Base-by-base conservation (phyloP, 2,113 vertebrate genomes). In the Aspidoscelis tigris region DNA sequence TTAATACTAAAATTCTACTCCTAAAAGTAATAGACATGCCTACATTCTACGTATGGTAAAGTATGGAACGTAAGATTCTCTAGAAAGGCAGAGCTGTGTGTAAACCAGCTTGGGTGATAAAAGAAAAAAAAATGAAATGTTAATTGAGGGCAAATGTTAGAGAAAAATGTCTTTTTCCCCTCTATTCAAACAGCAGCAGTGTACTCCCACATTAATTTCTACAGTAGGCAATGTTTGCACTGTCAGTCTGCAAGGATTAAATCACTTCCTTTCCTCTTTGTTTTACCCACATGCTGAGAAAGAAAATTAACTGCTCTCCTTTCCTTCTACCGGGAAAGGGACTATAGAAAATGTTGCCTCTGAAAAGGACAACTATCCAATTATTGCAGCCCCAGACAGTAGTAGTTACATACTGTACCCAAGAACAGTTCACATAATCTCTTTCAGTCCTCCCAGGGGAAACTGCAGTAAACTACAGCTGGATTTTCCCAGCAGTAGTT, bases 401-500 rank as follows among this genome's bases (percentile, higher is more conserved):
- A n/a, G 71, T 66, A 50, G 43, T 55, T 79, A 74, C 55, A 66
- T 58, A 53, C 58, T 73, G n/a, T 80, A 74, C 43, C 69, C 69
- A 74, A 85, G 70, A 85, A 85, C 70, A 53, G 8, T 74, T 18
- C 22, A 74, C 69, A 21, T 44, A 16, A 3, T 74, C 78, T 85
- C 58, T 74, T 85, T 79, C 43, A 24, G 78, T 80, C 39, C 80
- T 73, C 77, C 76, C 83, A 41, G 14, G 44, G 58, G 77, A 80
- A 70, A 74, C 44, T 20, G 61, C 83, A 53, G 70, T 16, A 73
- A 79, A 73, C 14, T 39, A 55, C 77, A 66, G 83, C 71, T 85
- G 58, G n/a, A 66, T 74, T 74, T 80, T 80, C 83, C 77, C 77
- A 74, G 58, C 44, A 65, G 20, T 73, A 65, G 72, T 79, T 85